Evolutionary conservation across 92 coral and sea anemone genomes (phyloP), one percentile per base, ranked within the genome.

Genomic region (Muricea muricata): DNA sequence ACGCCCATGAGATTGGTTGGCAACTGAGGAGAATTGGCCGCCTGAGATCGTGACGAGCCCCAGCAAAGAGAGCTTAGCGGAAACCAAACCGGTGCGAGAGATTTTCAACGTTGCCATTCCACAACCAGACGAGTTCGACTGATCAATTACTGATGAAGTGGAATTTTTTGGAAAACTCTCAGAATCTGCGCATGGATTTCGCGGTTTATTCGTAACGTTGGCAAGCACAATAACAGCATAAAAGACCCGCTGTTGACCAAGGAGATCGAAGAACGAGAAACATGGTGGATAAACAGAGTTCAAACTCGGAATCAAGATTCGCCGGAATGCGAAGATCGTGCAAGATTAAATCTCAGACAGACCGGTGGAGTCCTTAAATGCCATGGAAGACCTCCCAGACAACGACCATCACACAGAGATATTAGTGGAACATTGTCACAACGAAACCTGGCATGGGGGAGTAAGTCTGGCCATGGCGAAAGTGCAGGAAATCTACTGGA

Each of bases 211-310:
- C 40, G 21, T 39, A 87, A 82, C 70, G 13, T 50, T 48, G 46
- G 74, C 26, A 47, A 78, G 17, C 45, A 10, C 42, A 26, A 39
- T 4, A 0, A 73, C 20, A 45, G 56, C 23, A 1, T 41, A 20
- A 84, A 37, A 48, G 91, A 90, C 25, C 91, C 91, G 5, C 73
- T 91, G 45, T 70, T 87, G 29, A 78, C 91, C 11, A 75, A 83
- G 2, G n/a, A n/a, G 42, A 37, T 37, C 42, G 42, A n/a, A 37
- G 56, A 7, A 48, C 56, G 56, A 48, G 15, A n/a, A n/a, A n/a
- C n/a, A n/a, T n/a, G n/a, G n/a, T n/a, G n/a, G n/a, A n/a, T n/a
- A n/a, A n/a, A n/a, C n/a, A n/a, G n/a, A n/a, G n/a, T n/a, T n/a
- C n/a, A n/a, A n/a, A n/a, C n/a, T n/a, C n/a, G n/a, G n/a, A n/a